Evolutionary conservation across 37 sponge, comb jelly and placozoan species (phyloP), one percentile per base, ranked within the genome.

Genomic region (Spongilla lacustris): DNA sequence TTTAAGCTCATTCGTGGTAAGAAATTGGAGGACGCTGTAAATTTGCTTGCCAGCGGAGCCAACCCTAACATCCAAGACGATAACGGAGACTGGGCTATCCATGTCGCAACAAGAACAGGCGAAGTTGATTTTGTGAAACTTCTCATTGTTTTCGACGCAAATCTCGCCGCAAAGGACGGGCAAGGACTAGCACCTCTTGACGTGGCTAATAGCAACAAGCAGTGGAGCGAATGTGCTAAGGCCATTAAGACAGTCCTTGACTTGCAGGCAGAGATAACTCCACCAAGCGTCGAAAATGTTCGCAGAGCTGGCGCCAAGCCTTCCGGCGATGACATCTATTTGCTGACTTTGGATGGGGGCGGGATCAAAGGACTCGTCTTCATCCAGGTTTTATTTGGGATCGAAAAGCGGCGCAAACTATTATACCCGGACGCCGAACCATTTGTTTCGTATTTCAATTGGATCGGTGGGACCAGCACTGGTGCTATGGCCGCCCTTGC

Each of bases 291-390:
- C 32, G 23, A 36, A 26, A 28, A 5, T 4, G 79, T 4, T 24
- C 50, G n/a, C 4, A 26, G 4, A 46, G 66, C 66, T 6, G 50
- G 32, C 6, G 66, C n/a, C 46, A 46, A 46, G 8, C 46, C 46
- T 46, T 46, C 46, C 19, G 79, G 50, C 4, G 30, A 24, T 6
- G 76, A 75, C 28, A 31, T 69, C 8, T 41, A 81, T 37, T 50
- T 89, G 36, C 83, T 89, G n/a, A 85, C 81, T 24, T 37, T 89
- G 17, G 90, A 89, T 73, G 90, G 90, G 14, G 90, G 90, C 28
- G 90, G 90, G 14, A 89, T 89, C 78, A 35, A 85, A 13, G 90
- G 90, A 2, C 77, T 89, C 14, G 79, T 89, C 23, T 78, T 72
- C 21, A 77, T 84, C 24, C 24, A 22, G 17, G 78, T 86, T 71